Conservation (phyloP, 92 coral and sea anemone genomes). For the Zoanthus sociatus region DNA sequence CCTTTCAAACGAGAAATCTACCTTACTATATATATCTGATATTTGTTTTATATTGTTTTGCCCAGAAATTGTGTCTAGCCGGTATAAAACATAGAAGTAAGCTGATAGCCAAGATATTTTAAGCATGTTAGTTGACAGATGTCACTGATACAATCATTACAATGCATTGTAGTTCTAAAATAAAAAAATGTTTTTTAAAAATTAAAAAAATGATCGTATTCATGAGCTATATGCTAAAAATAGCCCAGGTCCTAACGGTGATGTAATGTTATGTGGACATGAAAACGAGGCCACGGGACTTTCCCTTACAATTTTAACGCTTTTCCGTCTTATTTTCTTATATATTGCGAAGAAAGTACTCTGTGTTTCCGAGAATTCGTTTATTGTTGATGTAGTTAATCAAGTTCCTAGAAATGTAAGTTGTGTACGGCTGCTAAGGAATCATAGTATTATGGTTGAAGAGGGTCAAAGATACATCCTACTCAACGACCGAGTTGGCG, state of each 20-base stretch:
- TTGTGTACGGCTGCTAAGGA: background rate
- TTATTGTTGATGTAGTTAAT: background rate
- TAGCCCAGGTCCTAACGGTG: background rate
- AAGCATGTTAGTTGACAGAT: no score
- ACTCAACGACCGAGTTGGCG: constrained; percentile 51
- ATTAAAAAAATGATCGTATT: background rate
- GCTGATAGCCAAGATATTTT: no score
- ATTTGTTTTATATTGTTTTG: no score
- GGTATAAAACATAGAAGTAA: no score
- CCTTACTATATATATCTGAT: no score
- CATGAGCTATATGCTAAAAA: background rate
- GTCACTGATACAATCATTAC: no score
- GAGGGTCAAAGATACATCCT: constrained; percentile 55
- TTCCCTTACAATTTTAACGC: background rate
- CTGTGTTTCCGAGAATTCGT: constrained; percentile 18
- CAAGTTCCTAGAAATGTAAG: constrained; percentile 26
- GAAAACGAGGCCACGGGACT: background rate
- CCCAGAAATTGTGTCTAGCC: no score
- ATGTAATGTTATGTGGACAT: background rate
- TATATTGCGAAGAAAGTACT: background rate
- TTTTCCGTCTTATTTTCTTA: background rate
- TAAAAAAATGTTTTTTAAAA: no score
- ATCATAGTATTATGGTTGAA: constrained; percentile 43
- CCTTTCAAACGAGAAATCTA: no score
- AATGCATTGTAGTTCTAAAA: no score